phyloP scores from a whole-genome alignment of 2,888 invertebrate genomes.

The Shargacucullia verbasci region DNA sequence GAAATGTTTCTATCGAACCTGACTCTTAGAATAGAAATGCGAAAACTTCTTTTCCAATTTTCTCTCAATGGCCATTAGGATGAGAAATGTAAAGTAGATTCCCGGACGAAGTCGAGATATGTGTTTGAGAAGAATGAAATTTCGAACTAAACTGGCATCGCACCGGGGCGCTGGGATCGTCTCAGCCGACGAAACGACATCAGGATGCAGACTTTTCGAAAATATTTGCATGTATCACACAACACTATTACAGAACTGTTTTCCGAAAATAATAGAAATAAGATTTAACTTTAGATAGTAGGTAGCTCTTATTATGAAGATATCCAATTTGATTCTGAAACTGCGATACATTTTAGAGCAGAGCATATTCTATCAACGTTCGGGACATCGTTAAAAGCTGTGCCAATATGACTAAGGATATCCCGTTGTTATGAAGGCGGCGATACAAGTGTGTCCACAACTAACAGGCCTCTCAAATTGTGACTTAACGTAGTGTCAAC shows the following conservation, averaged over 20 bases:
- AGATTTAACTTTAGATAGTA: not conserved
- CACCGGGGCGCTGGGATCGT: conserved; percentile 63
- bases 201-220: conserved; percentile 67
- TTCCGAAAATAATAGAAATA: conserved; percentile 10
- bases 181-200: conserved; percentile 60
- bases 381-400: conserved; percentile 55
- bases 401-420: conserved; percentile 60
- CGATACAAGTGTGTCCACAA: conserved; percentile 70
- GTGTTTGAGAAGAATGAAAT: conserved; percentile 87
- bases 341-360: conserved; percentile 12
- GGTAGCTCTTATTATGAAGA: conserved; percentile 15
- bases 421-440: conserved; percentile 60
- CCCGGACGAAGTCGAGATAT: conserved; percentile 85
- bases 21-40: conserved; percentile 75
- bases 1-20: conserved; percentile 70
- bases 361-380: conserved; percentile 27
- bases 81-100: conserved; percentile 89
- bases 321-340: conserved; percentile 17
- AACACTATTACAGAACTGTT: conserved; percentile 40
- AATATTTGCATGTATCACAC: conserved; percentile 69
- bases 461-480: conserved; percentile 75
- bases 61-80: conserved; percentile 88
- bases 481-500: conserved; percentile 82
- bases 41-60: conserved; percentile 88
- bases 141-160: conserved; percentile 80